Evolutionary conservation across 2,113 vertebrate species (phyloP).

Genomic region (Vireo altiloquus): DNA sequence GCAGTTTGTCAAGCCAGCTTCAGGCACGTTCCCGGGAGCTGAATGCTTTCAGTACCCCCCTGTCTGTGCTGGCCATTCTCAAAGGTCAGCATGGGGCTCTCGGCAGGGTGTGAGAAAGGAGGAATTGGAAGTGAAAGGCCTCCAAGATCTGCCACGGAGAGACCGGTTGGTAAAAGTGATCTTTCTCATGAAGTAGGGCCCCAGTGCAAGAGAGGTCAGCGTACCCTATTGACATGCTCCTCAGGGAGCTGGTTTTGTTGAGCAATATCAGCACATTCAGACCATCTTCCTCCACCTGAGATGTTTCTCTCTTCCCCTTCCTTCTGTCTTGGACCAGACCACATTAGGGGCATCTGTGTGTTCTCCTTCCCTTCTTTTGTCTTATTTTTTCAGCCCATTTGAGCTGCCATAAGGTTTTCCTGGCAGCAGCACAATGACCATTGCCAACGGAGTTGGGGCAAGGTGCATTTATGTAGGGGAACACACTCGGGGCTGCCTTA

Average conservation of each 20-base stretch:
- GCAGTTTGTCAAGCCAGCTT: background rate
- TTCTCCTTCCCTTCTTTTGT: background rate
- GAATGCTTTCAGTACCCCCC: accelerated
- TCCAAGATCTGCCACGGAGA: background rate
- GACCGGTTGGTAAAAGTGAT: accelerated
- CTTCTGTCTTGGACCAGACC: background rate
- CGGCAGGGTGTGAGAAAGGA: background rate
- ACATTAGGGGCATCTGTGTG: background rate
- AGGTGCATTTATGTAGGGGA: too few relatives aligned
- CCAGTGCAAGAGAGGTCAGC: background rate
- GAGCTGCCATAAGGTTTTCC: background rate
- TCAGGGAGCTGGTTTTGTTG: background rate
- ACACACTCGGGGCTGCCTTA: background rate
- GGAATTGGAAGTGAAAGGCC: background rate
- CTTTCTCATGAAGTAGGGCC: background rate
- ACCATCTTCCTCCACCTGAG: background rate
- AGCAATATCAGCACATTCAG: background rate
- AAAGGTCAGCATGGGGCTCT: background rate
- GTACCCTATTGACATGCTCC: accelerated
- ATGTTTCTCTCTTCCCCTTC: background rate
- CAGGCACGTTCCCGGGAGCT: background rate
- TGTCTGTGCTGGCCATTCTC: background rate
- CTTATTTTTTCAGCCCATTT: background rate
- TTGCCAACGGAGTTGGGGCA: too few relatives aligned
- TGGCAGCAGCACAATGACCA: background rate